Evolutionary conservation across 1,140 invertebrate species (phyloP).

Genomic region (Drosophila gunungcola): DNA sequence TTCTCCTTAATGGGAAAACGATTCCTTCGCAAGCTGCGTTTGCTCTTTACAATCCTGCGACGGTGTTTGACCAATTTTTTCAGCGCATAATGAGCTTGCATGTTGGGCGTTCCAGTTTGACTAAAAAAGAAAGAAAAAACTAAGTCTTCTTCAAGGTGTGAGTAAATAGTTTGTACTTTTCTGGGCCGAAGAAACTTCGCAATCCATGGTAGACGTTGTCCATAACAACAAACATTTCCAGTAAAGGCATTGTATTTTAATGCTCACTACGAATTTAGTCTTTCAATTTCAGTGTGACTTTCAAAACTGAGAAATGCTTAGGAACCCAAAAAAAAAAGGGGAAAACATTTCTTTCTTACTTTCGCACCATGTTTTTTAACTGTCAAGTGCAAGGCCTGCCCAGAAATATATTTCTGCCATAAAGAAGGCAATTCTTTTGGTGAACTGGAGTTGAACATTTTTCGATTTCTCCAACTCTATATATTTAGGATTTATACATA

Average conservation of each 20-base stretch:
- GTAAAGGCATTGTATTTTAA: conserved; percentile 15
- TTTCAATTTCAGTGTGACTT: background rate
- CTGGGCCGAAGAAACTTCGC: background rate
- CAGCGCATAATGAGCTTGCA: background rate
- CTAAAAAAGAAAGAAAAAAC: background rate
- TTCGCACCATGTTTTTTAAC: background rate
- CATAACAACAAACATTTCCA: conserved; percentile 19
- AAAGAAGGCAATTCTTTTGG: background rate
- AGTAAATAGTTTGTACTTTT: conserved; percentile 3
- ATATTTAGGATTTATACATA: background rate
- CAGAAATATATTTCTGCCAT: background rate
- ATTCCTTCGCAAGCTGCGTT: background rate
- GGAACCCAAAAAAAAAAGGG: background rate
- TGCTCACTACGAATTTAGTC: conserved; percentile 16
- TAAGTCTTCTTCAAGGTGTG: background rate
- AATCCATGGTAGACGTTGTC: conserved; percentile 16
- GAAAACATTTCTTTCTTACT: background rate
- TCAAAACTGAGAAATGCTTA: conserved; percentile 1
- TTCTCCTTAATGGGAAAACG: conserved; percentile 10
- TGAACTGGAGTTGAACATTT: background rate
- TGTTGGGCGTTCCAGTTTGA: background rate
- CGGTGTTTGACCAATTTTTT: conserved; percentile 6
- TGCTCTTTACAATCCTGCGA: background rate
- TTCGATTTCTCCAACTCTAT: background rate
- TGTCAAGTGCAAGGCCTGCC: background rate